phyloP scores from a whole-genome alignment of 2,888 invertebrate genomes.

The Anthoptus insignis region DNA sequence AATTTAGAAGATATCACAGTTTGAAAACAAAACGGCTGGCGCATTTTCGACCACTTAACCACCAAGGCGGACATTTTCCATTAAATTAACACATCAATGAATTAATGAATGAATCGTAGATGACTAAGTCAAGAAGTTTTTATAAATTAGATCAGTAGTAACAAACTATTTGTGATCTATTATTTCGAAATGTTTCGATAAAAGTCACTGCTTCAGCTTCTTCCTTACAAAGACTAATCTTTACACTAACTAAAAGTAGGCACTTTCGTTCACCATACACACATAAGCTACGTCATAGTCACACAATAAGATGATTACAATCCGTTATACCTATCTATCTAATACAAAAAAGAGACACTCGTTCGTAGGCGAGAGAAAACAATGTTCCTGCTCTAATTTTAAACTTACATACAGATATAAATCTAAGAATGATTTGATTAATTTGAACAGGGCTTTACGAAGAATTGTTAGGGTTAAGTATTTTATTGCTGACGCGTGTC shows the following conservation, averaged over 20 bases:
- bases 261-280: slow-evolving; percentile 45
- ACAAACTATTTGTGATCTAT: too few relatives aligned
- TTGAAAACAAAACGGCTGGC: too few relatives aligned
- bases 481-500: slow-evolving; percentile 84
- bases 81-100: too few relatives aligned
- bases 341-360: slow-evolving; percentile 68
- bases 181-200: too few relatives aligned
- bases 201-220: too few relatives aligned
- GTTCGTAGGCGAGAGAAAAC: slow-evolving; percentile 84
- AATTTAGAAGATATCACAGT: too few relatives aligned
- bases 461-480: slow-evolving; percentile 77
- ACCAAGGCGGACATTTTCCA: too few relatives aligned
- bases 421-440: slow-evolving; percentile 84
- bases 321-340: slow-evolving; percentile 82
- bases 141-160: too few relatives aligned
- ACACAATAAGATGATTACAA: slow-evolving; percentile 86
- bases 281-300: slow-evolving; percentile 74
- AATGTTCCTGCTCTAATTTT: slow-evolving; percentile 85
- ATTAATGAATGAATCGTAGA: too few relatives aligned
- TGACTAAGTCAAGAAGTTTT: too few relatives aligned
- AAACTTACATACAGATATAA: slow-evolving; percentile 74
- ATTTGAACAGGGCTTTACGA: slow-evolving; percentile 79
- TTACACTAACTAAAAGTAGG: not conserved
- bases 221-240: too few relatives aligned
- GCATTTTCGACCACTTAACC: too few relatives aligned